Evolutionary conservation across 2,113 vertebrate genomes (phyloP).

Genomic region (Trochalopteron elliotii): DNA sequence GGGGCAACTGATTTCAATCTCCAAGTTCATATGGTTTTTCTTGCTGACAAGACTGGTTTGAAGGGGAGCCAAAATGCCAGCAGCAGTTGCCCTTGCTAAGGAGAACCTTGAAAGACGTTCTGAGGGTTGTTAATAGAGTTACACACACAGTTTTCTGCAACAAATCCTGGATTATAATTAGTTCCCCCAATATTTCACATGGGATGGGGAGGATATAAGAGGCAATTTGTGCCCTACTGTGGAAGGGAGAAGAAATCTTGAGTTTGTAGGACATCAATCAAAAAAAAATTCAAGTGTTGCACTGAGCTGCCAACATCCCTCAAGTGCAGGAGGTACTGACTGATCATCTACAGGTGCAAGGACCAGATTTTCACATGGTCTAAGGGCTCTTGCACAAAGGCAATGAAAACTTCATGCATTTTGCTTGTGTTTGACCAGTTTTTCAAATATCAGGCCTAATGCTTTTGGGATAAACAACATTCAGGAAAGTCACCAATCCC

Average conservation of each 20-base stretch:
- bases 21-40: constrained; percentile 65
- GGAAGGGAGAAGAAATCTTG: neutral
- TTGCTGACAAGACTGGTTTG: constrained; percentile 70
- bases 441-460: neutral
- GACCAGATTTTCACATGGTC: neutral
- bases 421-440: neutral
- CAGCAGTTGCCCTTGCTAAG: constrained; percentile 58
- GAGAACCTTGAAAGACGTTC: constrained; percentile 27
- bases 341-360: neutral
- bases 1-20: constrained; percentile 72
- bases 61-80: constrained; percentile 65
- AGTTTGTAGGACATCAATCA: neutral
- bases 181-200: neutral
- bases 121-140: constrained; percentile 1
- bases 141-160: neutral
- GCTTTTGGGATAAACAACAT: neutral
- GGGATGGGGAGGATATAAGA: neutral
- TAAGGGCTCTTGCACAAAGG: neutral
- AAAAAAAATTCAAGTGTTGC: rapidly evolving
- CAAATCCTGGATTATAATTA: neutral
- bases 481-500: neutral
- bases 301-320: neutral
- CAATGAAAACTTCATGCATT: neutral
- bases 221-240: neutral
- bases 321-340: neutral